Percentiles rank a stretch among this genome's conserved stretches.
Conservation (phyloP, 1,140 invertebrate genomes). For the Thaumetopoea pityocampa region DNA sequence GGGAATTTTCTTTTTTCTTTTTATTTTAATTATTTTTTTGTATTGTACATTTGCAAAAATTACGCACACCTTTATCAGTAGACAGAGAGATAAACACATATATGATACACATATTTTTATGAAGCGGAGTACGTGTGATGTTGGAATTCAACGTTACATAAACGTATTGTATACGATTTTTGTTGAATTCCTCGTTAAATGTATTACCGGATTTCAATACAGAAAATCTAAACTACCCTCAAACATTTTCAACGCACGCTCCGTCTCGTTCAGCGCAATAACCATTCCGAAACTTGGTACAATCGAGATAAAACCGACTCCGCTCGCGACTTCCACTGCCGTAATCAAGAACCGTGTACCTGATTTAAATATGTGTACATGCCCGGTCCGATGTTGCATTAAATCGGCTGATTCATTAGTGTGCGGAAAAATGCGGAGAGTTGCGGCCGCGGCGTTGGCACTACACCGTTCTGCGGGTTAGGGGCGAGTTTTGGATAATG, state of each 20-base stretch:
- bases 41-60: too few species aligned
- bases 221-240: too few species aligned
- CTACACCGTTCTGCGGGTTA: slow-evolving; percentile 25
- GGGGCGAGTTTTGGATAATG: slow-evolving; percentile 24
- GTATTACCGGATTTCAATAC: too few species aligned
- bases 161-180: too few species aligned
- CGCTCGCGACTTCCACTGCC: slow-evolving; percentile 22
- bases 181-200: too few species aligned
- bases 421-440: slow-evolving; percentile 14
- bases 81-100: too few species aligned
- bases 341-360: slow-evolving; percentile 35
- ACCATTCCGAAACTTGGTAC: slow-evolving; percentile 15
- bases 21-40: too few species aligned
- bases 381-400: slow-evolving; percentile 26
- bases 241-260: slow-evolving; percentile 1
- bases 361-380: slow-evolving; percentile 48
- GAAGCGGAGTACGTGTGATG: too few species aligned
- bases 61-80: too few species aligned
- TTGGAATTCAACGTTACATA: too few species aligned
- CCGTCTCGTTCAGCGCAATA: slow-evolving; percentile 10
- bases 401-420: slow-evolving; percentile 40
- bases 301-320: slow-evolving; percentile 16
- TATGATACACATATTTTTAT: too few species aligned
- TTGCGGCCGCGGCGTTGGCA: slow-evolving; percentile 19
- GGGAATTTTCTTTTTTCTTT: too few species aligned